These are phyloP conservation scores for Rotaria magnacalcarata DNA, from an alignment of 2,888 invertebrate genomes.

Conservation along the genomic window DNA sequence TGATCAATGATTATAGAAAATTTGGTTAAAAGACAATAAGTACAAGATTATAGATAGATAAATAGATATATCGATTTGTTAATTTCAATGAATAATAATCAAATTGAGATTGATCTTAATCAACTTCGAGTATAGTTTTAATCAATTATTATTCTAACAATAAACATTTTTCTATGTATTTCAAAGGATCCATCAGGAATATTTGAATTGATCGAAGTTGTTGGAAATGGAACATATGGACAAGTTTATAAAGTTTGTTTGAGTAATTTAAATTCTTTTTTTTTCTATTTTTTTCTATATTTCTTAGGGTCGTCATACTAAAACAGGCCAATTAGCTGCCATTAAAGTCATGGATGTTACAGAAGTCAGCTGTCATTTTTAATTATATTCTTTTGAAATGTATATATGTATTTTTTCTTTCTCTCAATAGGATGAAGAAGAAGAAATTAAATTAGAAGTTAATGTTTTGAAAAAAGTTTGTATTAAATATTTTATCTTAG, in stretches of 20 bases:
- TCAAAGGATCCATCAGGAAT: constrained; percentile 94
- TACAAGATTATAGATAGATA: background rate
- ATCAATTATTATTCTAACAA: no score
- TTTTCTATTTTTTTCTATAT: background rate
- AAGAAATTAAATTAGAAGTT: constrained; percentile 98
- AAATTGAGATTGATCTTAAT: constrained; percentile 29
- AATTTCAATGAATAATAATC: constrained; percentile 30
- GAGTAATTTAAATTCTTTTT: background rate
- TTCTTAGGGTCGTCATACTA: constrained; percentile 88
- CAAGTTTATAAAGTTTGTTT: constrained; percentile 74
- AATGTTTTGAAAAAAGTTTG: constrained; percentile 88
- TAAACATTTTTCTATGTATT: no score
- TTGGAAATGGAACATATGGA: constrained; percentile 99
- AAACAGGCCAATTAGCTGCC: constrained; percentile 97
- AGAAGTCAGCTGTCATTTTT: constrained; percentile 61
- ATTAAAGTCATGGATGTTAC: constrained; percentile 99
- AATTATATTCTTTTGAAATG: no score
- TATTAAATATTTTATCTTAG: constrained; percentile 12
- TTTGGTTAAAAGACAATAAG: background rate
- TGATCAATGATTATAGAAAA: background rate
- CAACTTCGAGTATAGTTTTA: background rate
- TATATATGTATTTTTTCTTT: constrained; percentile 26
- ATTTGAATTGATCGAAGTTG: constrained; percentile 98
- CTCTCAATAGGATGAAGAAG: constrained; percentile 79
- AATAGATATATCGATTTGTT: background rate